Conservation (phyloP, 2,888 invertebrate genomes). For the Drosophila pseudotakahashii region DNA sequence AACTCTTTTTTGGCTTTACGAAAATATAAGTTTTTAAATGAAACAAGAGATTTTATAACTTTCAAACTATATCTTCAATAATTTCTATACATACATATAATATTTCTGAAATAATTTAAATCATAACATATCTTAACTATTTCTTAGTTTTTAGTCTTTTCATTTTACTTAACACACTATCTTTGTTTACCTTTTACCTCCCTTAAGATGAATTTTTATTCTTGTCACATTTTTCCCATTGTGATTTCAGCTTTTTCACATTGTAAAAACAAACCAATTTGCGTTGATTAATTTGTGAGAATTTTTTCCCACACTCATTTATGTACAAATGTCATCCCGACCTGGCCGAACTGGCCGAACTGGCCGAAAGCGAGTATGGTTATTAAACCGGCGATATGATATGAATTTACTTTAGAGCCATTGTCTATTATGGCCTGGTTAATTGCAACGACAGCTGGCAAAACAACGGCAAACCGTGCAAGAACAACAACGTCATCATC, state of each 20-base stretch:
- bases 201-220: not conserved
- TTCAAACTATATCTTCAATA: not conserved
- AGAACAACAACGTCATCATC: slow-evolving; percentile 37
- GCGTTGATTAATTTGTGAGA: slow-evolving; percentile 15
- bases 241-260: slow-evolving; percentile 13
- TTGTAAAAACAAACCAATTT: not conserved
- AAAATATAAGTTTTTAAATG: not conserved
- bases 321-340: slow-evolving; percentile 24
- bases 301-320: slow-evolving; percentile 34
- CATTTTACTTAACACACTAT: not conserved
- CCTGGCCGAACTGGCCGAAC: not conserved
- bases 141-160: too few relatives aligned
- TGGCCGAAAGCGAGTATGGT: slow-evolving; percentile 5
- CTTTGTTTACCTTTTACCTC: not conserved
- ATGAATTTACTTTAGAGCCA: slow-evolving; percentile 65
- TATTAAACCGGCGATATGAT: slow-evolving; percentile 12
- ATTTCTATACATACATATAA: not conserved
- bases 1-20: not conserved
- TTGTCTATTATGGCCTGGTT: slow-evolving; percentile 72
- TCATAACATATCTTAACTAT: too few relatives aligned
- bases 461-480: slow-evolving; percentile 68
- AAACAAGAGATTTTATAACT: too few relatives aligned
- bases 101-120: not conserved
- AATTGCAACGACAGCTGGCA: slow-evolving; percentile 77
- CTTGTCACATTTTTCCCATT: slow-evolving; percentile 7